Percentiles rank a stretch among this genome's conserved stretches.
phyloP scores from a whole-genome alignment of 2,888 invertebrate species.

The Bruchidius siliquastri region DNA sequence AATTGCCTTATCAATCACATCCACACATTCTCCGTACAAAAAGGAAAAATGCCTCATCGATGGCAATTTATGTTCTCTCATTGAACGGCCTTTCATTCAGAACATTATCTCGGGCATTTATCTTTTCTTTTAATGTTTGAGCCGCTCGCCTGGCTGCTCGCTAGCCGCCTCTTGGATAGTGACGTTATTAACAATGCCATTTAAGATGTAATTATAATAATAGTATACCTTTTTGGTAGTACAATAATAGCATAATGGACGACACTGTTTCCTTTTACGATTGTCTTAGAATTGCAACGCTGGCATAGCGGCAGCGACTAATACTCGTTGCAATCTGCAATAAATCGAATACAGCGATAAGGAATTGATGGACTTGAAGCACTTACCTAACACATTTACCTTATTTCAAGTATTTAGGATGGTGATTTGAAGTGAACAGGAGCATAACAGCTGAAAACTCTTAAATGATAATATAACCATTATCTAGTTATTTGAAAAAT shows the following conservation, averaged over 20 bases:
- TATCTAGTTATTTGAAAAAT: no score
- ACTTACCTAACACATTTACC: no score
- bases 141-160: background rate
- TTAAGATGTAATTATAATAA: background rate
- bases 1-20: background rate
- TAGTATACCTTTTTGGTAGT: background rate
- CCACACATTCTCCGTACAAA: background rate
- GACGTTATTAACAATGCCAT: background rate
- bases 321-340: background rate
- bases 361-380: no score
- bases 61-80: background rate
- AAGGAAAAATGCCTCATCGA: background rate
- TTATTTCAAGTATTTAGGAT: no score
- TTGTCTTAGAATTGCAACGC: background rate
- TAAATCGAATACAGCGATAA: background rate
- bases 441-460: no score
- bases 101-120: background rate
- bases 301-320: background rate
- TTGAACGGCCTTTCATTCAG: background rate
- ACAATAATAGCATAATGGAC: background rate
- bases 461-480: no score
- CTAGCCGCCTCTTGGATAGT: background rate
- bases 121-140: background rate
- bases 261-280: background rate
- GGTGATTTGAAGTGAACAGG: no score